Evolutionary conservation across 2,113 vertebrate genomes (phyloP), one percentile per base, ranked within the genome.

Genomic region (Dolichallabes microphthalmus): DNA sequence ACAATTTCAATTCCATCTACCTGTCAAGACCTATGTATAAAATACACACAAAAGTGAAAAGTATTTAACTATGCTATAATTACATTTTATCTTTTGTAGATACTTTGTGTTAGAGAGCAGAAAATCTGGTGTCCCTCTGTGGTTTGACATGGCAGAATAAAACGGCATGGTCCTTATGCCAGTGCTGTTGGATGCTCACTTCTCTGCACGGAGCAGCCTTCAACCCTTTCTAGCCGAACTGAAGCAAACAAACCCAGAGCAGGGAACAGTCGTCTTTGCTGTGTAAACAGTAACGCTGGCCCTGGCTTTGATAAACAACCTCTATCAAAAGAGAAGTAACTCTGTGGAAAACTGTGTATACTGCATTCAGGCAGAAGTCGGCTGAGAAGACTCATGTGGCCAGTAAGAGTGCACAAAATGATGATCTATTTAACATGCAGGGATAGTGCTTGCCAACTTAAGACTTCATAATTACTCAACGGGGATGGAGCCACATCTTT

Each of bases 391-490:
- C 50, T 57, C 69, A 32, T 77, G 50, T 68, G 82, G 61, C 45
- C 64, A 39, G 69, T 55, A 7, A 77, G 63, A 63, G 52, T 35
- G 53, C 64, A 64, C 71, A 78, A 45, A 57, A 78, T 45, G 81
- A 86, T 82, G 80, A 74, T 80, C 50, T 85, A 76, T 83, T 86
- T 81, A 83, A 85, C 63, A 80, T 52, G 61, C 75, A 78, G 50
- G 53, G 82, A 82, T 45, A 63, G 53, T 52, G 22, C 52, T 39
- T 52, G 76, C 50, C 85, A 84, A 86, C 85, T 90, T 87, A 90
- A 71, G 88, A 82, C 77, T 87, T 45, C 1, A 80, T 93, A 91
- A 91, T 92, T 90, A 90, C 93, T 92, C 88, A 75, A 64, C 25
- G 66, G 88, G 82, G 89, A 90, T 84, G 87, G 86, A 88, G 80